Evolutionary conservation across 2,113 vertebrate genomes (phyloP).

Genomic region (Callospermophilus lateralis): DNA sequence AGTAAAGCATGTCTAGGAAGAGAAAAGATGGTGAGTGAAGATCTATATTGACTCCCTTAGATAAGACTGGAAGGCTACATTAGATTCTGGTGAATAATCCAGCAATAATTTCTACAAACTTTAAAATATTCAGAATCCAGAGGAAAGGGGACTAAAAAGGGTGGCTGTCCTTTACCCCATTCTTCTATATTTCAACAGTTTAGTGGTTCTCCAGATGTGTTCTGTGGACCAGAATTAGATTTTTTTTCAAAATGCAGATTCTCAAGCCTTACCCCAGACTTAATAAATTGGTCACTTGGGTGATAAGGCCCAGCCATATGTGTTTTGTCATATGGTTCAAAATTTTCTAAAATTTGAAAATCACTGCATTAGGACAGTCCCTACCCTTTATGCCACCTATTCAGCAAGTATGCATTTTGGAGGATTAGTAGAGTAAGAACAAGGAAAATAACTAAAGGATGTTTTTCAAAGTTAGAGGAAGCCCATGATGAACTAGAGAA

Average conservation of each 20-base stretch:
- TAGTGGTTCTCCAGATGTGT: background rate
- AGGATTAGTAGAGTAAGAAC: background rate
- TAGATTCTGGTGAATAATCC: background rate
- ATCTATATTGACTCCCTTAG: background rate
- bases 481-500: background rate
- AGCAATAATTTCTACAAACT: slow-evolving; percentile 19
- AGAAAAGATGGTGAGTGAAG: background rate
- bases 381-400: background rate
- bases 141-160: background rate
- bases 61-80: background rate
- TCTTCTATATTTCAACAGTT: background rate
- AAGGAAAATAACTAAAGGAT: background rate
- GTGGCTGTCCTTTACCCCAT: background rate
- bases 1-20: slow-evolving; percentile 13
- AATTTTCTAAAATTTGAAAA: background rate
- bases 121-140: background rate
- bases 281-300: background rate
- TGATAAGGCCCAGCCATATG: background rate
- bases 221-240: background rate
- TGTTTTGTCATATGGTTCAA: background rate
- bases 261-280: background rate
- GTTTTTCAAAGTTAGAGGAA: slow-evolving; percentile 8
- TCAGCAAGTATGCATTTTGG: background rate
- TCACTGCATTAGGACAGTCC: background rate
- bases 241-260: slow-evolving; percentile 2